These are phyloP conservation scores for Drosophila trapezifrons DNA, from an alignment of 1,140 invertebrate genomes.

Conservation along the genomic window DNA sequence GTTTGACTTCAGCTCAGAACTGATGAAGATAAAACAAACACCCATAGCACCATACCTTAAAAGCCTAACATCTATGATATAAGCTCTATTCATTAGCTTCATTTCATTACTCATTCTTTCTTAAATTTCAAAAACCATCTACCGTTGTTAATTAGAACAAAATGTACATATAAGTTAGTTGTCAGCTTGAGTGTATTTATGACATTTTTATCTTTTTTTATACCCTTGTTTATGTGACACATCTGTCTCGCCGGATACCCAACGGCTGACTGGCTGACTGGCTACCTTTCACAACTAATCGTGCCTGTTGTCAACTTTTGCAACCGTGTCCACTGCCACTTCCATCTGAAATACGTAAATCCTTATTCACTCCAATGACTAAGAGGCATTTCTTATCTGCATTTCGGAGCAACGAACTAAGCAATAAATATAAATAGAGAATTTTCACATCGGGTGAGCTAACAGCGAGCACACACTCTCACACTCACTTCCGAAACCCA, in stretches of 20 bases:
- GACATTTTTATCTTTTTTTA: constrained; percentile 35
- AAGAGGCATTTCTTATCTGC: constrained; percentile 52
- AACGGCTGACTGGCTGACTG: constrained; percentile 4
- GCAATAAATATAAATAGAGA: constrained; percentile 54
- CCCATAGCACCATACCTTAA: too few species aligned
- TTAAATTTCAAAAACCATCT: too few species aligned
- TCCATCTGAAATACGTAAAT: constrained; percentile 33
- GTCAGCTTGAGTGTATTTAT: constrained; percentile 24
- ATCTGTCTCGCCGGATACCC: constrained; percentile 26
- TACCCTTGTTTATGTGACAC: constrained; percentile 37
- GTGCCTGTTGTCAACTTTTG: constrained; percentile 42
- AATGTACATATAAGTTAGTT: constrained; percentile 3
- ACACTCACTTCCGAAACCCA: constrained; percentile 39
- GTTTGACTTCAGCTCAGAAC: too few species aligned
- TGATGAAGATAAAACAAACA: too few species aligned
- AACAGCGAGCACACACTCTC: constrained; percentile 12
- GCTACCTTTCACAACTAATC: constrained; percentile 30
- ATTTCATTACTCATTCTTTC: not conserved
- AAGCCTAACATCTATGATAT: too few species aligned
- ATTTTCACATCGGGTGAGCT: constrained; percentile 38
- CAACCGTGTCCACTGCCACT: constrained; percentile 32
- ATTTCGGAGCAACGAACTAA: constrained; percentile 35
- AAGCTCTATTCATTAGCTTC: not conserved
- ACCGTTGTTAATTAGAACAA: constrained; percentile 14
- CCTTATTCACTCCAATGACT: constrained; percentile 43